Evolutionary conservation across 35 echinoderm and acorn worm species (phyloP).

Genomic region (Lytechinus pictus): DNA sequence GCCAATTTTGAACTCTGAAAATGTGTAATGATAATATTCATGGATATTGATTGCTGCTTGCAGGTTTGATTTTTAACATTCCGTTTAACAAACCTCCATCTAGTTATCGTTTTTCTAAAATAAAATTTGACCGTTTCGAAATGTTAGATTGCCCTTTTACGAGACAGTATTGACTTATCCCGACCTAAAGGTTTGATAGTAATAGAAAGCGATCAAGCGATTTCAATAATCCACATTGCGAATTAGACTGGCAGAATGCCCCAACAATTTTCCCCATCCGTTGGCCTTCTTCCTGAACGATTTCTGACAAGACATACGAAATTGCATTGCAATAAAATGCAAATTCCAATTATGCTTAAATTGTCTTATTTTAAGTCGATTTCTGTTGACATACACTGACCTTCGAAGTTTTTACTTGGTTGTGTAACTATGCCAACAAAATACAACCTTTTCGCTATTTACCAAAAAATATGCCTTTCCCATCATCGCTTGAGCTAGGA

Average conservation of each 20-base stretch:
- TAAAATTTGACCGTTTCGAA: no score
- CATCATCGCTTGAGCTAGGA: background rate
- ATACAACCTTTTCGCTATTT: background rate
- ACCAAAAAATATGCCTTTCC: background rate
- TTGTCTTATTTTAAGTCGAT: background rate
- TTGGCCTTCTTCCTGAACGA: background rate
- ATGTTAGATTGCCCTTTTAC: background rate
- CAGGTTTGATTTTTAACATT: no score
- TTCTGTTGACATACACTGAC: background rate
- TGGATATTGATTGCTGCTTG: no score
- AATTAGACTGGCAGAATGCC: background rate
- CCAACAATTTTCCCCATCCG: background rate
- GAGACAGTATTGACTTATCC: background rate
- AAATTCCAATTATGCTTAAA: background rate
- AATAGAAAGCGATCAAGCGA: background rate
- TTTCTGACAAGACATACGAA: background rate
- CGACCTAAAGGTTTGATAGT: background rate
- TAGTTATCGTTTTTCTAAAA: no score
- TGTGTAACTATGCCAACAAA: background rate
- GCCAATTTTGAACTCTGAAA: no score
- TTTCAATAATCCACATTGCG: conserved; percentile 12
- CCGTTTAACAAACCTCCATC: no score
- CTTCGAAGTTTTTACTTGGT: background rate
- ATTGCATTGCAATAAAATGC: background rate
- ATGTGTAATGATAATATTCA: no score